Evolutionary conservation across 1,140 invertebrate species (phyloP).

Genomic region (Drosophila sp.): DNA sequence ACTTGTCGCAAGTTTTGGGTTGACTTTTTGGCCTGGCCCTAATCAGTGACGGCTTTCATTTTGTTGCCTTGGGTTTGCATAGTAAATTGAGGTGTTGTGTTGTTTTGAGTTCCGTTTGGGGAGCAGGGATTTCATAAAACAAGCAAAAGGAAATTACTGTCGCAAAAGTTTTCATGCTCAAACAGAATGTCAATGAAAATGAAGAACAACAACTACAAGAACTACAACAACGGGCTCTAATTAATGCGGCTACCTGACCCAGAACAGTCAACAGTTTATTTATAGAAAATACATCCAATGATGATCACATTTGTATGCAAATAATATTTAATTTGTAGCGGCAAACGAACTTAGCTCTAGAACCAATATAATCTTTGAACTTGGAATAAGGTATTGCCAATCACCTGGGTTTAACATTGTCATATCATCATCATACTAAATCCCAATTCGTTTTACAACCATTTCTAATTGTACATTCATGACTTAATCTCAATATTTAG

Average conservation of each 20-base stretch:
- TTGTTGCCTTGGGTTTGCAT: slow-evolving; percentile 17
- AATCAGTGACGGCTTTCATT: slow-evolving; percentile 36
- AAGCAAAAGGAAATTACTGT: slow-evolving; percentile 37
- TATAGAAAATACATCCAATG: slow-evolving; percentile 28
- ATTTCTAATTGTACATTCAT: slow-evolving; percentile 1
- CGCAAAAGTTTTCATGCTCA: slow-evolving; percentile 27
- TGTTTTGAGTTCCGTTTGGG: neutral
- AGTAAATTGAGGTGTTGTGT: slow-evolving; percentile 24
- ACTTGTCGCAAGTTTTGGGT: slow-evolving; percentile 41
- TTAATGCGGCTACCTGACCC: slow-evolving; percentile 28
- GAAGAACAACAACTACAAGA: no score
- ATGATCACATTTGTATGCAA: slow-evolving; percentile 13
- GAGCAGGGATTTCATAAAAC: slow-evolving; percentile 11
- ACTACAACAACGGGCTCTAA: slow-evolving; percentile 12
- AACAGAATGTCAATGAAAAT: slow-evolving; percentile 4
- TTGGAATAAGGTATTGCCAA: slow-evolving; percentile 60
- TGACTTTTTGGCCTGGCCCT: slow-evolving; percentile 14
- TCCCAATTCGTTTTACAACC: slow-evolving; percentile 14
- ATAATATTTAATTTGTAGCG: slow-evolving; percentile 13
- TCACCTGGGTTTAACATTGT: slow-evolving; percentile 31
- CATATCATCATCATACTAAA: slow-evolving; percentile 27
- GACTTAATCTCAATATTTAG: slow-evolving; percentile 18
- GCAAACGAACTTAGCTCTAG: slow-evolving; percentile 19
- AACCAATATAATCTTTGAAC: slow-evolving; percentile 57
- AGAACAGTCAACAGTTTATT: slow-evolving; percentile 37